Base-by-base conservation (phyloP, 2,113 vertebrate genomes). In the Hyaena hyaena region DNA sequence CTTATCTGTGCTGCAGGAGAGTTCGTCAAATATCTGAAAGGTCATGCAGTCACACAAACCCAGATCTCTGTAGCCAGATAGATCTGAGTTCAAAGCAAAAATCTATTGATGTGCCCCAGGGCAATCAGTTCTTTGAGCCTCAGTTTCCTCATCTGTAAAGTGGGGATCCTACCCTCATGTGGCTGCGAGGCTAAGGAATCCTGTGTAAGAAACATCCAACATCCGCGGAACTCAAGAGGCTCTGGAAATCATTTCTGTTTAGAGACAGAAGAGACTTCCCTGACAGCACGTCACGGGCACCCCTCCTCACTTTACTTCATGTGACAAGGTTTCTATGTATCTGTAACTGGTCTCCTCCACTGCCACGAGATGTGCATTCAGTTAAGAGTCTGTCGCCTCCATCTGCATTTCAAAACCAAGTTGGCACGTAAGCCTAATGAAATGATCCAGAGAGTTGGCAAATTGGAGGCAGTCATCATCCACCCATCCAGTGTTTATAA, bases 401-500 rank as follows among this genome's bases (percentile, higher is more conserved):
- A 17, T 33, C 79, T 43, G 14, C 23, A 65, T 73, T 95, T 90
- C n/a, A 74, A 76, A 95, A 84, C 45, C 15, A 9, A 50, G 3
- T 68, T 45, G 84, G 45, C 16, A 28, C 28, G 79, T 87, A 45
- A 26, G 28, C 65, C 84, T 71, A 58, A 66, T 31, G 33, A 71
- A 81, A 77, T 68, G 83, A 84, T 73, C 28, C 33, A 35, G 61
- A 76, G 50, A 92, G 35, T 23, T 55, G 50, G 85, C 48, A 74
- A 82, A 79, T 33, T 73, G 68, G 53, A 90, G 48, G 61, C 48
- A 71, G 26, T 81, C 43, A 58, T 79, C 79, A 79, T 12, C 65
- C n/a, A 77, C n/a, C n/a, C 33, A 50, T 35, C n/a, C n/a, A 48
- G 87, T 82, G 83, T 87, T 93, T 39, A 43, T 88, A 95, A 58